phyloP scores from a whole-genome alignment of 2,888 invertebrate genomes.

The Dolomedes plantarius region DNA sequence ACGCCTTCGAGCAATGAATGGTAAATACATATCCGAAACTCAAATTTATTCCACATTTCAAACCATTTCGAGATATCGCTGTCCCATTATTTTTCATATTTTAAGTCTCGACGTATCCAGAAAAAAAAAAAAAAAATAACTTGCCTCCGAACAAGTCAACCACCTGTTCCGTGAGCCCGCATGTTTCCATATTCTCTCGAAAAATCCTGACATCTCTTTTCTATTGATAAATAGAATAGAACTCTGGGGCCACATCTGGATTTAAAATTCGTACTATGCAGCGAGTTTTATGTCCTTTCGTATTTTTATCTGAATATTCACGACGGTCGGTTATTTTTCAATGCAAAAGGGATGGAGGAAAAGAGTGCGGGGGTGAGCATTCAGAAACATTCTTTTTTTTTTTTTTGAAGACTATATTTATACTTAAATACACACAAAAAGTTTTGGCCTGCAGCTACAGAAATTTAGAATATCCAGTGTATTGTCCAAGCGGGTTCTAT shows the following conservation, averaged over 20 bases:
- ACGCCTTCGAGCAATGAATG: too few relatives aligned
- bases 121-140: too few relatives aligned
- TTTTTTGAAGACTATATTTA: constrained; percentile 23
- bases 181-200: not conserved
- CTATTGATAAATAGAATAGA: constrained; percentile 43
- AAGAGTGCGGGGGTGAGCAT: constrained; percentile 21
- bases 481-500: constrained; percentile 53
- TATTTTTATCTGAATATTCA: constrained; percentile 40
- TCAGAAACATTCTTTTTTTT: not conserved
- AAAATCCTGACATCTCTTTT: constrained; percentile 8
- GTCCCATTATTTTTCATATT: not conserved
- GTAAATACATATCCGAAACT: too few relatives aligned
- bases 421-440: constrained; percentile 47
- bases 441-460: constrained; percentile 40
- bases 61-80: not conserved
- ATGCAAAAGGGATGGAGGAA: constrained; percentile 10
- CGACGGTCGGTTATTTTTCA: constrained; percentile 20
- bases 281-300: constrained; percentile 51
- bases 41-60: not conserved
- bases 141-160: not conserved
- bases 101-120: not conserved
- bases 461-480: constrained; percentile 60
- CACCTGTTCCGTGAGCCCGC: not conserved
- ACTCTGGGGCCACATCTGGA: constrained; percentile 33
- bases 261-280: constrained; percentile 34